Percentiles rank a stretch among this genome's conserved stretches.
Evolutionary conservation across 2,888 invertebrate genomes (phyloP).

Genomic region (Andrena hattorfiana): DNA sequence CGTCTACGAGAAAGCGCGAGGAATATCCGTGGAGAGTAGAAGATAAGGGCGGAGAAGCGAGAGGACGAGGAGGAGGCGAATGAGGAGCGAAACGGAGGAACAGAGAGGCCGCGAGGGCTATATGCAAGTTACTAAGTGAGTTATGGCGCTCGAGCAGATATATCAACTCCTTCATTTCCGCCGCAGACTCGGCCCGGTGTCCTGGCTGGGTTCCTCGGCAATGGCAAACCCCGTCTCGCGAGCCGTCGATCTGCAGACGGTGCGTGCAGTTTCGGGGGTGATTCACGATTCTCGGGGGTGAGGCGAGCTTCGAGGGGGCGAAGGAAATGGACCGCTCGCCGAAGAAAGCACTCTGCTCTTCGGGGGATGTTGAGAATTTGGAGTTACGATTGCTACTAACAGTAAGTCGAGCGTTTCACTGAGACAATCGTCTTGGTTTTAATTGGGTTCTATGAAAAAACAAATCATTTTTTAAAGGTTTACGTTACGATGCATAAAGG

Average conservation of each 20-base stretch:
- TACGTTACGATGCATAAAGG: no score
- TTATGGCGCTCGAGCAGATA: slow-evolving; percentile 82
- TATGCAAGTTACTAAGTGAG: slow-evolving; percentile 82
- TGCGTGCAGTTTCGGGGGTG: slow-evolving; percentile 54
- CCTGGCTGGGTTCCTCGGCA: slow-evolving; percentile 62
- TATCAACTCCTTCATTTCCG: slow-evolving; percentile 84
- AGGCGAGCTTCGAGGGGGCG: not conserved
- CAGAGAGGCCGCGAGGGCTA: slow-evolving; percentile 48
- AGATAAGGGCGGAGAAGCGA: slow-evolving; percentile 31
- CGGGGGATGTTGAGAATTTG: no score
- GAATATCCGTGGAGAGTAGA: slow-evolving; percentile 44
- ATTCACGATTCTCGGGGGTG: slow-evolving; percentile 38
- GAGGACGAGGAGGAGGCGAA: slow-evolving; percentile 16
- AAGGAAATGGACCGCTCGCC: slow-evolving; percentile 34
- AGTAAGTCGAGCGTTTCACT: no score
- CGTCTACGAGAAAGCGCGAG: slow-evolving; percentile 50
- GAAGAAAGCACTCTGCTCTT: slow-evolving; percentile 19
- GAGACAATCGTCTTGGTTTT: no score
- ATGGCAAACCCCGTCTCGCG: slow-evolving; percentile 57
- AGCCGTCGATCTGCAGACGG: slow-evolving; percentile 57
- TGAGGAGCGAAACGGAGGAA: slow-evolving; percentile 28
- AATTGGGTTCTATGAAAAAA: no score
- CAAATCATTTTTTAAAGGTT: no score
- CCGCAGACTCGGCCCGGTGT: slow-evolving; percentile 79
- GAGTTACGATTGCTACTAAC: no score